Conservation (phyloP, 2,113 vertebrate species). For the Tursiops truncatus region DNA sequence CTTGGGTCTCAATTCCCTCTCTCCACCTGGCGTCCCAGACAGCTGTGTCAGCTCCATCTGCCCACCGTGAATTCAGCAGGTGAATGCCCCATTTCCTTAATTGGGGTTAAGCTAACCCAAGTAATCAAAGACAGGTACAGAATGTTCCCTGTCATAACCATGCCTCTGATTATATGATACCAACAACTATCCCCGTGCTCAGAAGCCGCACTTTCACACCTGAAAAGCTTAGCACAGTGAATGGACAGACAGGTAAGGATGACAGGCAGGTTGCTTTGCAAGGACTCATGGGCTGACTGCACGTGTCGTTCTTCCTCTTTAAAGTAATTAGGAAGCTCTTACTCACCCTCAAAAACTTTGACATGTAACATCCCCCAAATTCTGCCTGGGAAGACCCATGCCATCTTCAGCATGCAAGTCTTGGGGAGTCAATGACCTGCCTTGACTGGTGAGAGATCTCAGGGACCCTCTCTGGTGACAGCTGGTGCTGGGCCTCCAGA, state of each 20-base stretch:
- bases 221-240: background rate
- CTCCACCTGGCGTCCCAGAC: constrained; percentile 69
- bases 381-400: background rate
- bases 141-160: constrained; percentile 51
- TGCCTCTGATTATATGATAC: constrained; percentile 3
- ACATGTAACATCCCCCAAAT: background rate
- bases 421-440: background rate
- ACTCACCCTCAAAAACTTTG: background rate
- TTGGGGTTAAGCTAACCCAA: constrained; percentile 72
- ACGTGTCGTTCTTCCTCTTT: background rate
- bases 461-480: no score
- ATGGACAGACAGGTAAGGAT: background rate
- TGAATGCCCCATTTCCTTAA: constrained; percentile 69
- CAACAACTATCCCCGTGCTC: background rate
- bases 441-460: background rate
- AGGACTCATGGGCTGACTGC: background rate
- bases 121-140: constrained; percentile 61
- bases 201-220: background rate
- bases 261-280: background rate
- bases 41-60: constrained; percentile 71
- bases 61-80: constrained; percentile 61
- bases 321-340: background rate
- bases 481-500: background rate
- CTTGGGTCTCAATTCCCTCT: constrained; percentile 44
- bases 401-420: background rate